A percentile compares a stretch with the other conserved stretches of the same genome.
Evolutionary conservation across 1,140 invertebrate genomes (phyloP).

Genomic region (Triops cancriformis): DNA sequence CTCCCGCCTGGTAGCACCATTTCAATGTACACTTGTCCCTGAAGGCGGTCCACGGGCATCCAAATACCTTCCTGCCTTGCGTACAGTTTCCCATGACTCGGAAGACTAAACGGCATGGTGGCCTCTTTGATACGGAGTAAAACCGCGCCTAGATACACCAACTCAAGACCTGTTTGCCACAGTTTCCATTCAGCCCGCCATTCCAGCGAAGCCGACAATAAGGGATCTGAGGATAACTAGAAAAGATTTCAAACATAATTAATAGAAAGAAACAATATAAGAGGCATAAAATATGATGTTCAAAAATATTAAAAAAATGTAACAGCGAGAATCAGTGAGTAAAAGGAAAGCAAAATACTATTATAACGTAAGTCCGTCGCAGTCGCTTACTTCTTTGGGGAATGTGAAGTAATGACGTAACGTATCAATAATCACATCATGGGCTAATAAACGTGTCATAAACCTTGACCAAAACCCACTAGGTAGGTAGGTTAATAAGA

Average conservation of each 20-base stretch:
- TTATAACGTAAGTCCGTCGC: too few species aligned
- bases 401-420: constrained; percentile 57
- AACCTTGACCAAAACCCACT: constrained; percentile 96
- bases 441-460: constrained; percentile 81
- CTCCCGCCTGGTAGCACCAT: constrained; percentile 44
- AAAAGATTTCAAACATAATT: neutral
- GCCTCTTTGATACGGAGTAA: constrained; percentile 79
- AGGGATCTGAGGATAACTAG: neutral
- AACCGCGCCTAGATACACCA: constrained; percentile 68
- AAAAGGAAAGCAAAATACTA: too few species aligned
- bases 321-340: too few species aligned
- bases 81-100: neutral
- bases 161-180: constrained; percentile 89
- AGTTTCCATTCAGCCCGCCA: constrained; percentile 80
- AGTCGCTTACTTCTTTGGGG: constrained; percentile 47
- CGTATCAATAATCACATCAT: constrained; percentile 77
- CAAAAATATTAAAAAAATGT: constrained; percentile 7
- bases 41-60: neutral
- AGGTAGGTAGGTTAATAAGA: constrained; percentile 92
- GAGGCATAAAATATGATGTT: neutral
- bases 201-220: constrained; percentile 44
- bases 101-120: constrained; percentile 47
- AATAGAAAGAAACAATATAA: neutral
- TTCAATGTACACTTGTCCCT: constrained; percentile 16
- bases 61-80: neutral